Conservation (phyloP, 2,113 vertebrate genomes). For the Callionymus lyra region DNA sequence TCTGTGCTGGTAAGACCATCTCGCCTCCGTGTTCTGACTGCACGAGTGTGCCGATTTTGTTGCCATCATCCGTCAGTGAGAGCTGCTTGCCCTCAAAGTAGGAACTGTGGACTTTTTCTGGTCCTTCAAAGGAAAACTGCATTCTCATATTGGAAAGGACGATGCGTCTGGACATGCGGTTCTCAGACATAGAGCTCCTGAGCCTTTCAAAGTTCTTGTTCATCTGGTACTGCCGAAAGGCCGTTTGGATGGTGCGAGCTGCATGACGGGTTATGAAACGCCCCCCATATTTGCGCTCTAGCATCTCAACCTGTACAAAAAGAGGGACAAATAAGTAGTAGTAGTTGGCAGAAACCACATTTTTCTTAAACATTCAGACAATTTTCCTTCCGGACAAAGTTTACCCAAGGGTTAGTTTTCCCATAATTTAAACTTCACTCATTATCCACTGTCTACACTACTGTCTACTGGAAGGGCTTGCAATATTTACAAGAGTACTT, state of each 20-base stretch:
- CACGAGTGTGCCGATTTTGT: constrained; percentile 66
- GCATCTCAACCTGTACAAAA: constrained; percentile 88
- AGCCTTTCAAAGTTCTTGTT: constrained; percentile 99
- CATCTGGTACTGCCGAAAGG: constrained; percentile 99
- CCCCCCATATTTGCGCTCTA: constrained; percentile 98
- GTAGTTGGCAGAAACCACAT: not conserved
- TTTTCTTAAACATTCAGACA: too few species aligned
- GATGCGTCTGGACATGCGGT: constrained; percentile 95
- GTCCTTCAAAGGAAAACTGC: constrained; percentile 97
- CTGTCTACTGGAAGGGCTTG: too few species aligned
- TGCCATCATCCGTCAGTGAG: constrained; percentile 79
- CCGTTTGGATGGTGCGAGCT: constrained; percentile 95
- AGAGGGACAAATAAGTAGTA: not conserved
- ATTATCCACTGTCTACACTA: too few species aligned
- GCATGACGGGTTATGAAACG: constrained; percentile 97
- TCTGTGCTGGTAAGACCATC: constrained; percentile 61
- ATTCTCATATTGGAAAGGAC: constrained; percentile 99
- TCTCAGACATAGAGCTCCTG: constrained; percentile 97
- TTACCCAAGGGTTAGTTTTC: too few species aligned
- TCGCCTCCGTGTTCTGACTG: constrained; percentile 73
- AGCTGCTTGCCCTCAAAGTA: constrained; percentile 93
- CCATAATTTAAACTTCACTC: too few species aligned
- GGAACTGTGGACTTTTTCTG: constrained; percentile 91
- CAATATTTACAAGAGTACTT: too few species aligned
- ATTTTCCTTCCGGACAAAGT: too few species aligned